Percentiles rank a stretch among this genome's conserved stretches.
These are phyloP conservation scores for Miltochrista miniata DNA, from an alignment of 2,888 invertebrate genomes.

Conservation along the genomic window DNA sequence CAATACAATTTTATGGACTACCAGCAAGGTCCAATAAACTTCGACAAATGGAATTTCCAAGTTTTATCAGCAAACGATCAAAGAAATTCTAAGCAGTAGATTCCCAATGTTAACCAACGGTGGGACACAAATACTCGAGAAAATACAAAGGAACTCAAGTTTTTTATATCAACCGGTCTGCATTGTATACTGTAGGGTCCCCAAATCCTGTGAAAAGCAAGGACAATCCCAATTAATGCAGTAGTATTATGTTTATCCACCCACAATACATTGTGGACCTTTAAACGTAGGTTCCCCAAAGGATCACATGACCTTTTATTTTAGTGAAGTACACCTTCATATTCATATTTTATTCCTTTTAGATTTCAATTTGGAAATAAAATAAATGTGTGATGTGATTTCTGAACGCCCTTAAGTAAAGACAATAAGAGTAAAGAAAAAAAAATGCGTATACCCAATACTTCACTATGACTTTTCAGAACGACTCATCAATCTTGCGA, in stretches of 20 bases:
- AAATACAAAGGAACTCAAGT: conserved; percentile 32
- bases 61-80: conserved; percentile 1
- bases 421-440: no score
- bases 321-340: no score
- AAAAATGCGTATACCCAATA: no score
- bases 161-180: conserved; percentile 29
- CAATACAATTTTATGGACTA: no score
- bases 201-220: background rate
- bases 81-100: conserved; percentile 4
- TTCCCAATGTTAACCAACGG: conserved; percentile 24
- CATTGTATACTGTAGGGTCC: conserved; percentile 22
- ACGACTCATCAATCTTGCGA: no score
- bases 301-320: no score
- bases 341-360: no score
- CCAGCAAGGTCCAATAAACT: background rate
- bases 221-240: conserved; percentile 1
- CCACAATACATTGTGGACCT: background rate
- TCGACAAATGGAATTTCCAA: background rate
- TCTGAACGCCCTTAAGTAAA: no score
- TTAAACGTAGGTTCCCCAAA: background rate
- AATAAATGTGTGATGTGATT: no score
- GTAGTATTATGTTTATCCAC: background rate
- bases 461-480: no score
- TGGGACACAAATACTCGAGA: conserved; percentile 21
- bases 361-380: no score